Evolutionary conservation across 1,140 invertebrate species (phyloP).

Genomic region (Ostrea denselamellosa): DNA sequence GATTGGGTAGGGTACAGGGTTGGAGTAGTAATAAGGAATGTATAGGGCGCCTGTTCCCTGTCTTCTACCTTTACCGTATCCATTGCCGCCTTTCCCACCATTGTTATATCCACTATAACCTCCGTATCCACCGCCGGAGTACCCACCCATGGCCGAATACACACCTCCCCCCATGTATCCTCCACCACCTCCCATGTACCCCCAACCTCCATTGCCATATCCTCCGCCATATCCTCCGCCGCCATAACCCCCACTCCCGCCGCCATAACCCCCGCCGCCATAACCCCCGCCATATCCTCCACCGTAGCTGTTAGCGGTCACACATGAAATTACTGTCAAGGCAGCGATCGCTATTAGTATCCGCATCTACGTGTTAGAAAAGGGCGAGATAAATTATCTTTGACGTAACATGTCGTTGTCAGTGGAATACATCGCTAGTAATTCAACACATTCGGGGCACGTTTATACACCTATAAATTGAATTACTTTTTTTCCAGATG

Average conservation of each 20-base stretch:
- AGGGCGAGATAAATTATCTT: not conserved
- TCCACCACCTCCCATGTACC: not conserved
- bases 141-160: slow-evolving; percentile 9
- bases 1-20: not conserved
- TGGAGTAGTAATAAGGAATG: slow-evolving; percentile 2
- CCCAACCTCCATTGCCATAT: not conserved
- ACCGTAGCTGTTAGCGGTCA: not conserved
- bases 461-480: no score
- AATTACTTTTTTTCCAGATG: no score
- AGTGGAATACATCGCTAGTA: no score
- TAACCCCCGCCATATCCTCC: not conserved
- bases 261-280: not conserved
- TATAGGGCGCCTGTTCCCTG: not conserved
- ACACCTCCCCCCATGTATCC: not conserved
- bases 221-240: not conserved
- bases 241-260: not conserved
- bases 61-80: not conserved
- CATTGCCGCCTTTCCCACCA: not conserved
- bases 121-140: not conserved
- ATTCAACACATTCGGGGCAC: no score
- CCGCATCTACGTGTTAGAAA: not conserved
- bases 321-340: not conserved
- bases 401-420: no score
- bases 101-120: not conserved
- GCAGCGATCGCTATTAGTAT: slow-evolving; percentile 20